phyloP scores from a whole-genome alignment of 2,113 vertebrate species.

The Lates calcarifer region DNA sequence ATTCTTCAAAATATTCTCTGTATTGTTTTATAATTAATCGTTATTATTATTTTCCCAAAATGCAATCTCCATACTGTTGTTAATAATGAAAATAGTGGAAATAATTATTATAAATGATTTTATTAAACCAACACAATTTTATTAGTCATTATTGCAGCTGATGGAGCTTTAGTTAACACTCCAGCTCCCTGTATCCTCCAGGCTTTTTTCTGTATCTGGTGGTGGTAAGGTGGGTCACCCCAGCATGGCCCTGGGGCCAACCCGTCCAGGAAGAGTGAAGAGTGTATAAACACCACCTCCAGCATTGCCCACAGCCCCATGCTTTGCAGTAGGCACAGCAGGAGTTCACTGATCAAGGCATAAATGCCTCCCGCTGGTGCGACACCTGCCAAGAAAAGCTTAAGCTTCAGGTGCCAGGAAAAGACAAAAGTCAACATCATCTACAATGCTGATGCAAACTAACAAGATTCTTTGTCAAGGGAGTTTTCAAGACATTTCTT shows the following conservation, averaged over 20 bases:
- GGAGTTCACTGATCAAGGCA: background rate
- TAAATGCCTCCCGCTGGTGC: conserved; percentile 10
- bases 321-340: conserved; percentile 11
- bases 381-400: conserved; percentile 6
- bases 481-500: background rate
- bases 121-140: background rate
- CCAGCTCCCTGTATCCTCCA: background rate
- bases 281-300: conserved; percentile 38
- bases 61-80: background rate
- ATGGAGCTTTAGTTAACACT: background rate
- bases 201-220: conserved; percentile 9
- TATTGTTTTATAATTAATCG: conserved; percentile 41
- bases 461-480: background rate
- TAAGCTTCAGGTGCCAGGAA: conserved; percentile 5
- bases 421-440: conserved; percentile 8
- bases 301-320: conserved; percentile 14
- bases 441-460: background rate
- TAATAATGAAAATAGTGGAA: conserved; percentile 23
- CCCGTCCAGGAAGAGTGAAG: conserved; percentile 23
- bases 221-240: conserved; percentile 23
- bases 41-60: conserved; percentile 32
- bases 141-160: background rate
- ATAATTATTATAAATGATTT: conserved; percentile 18
- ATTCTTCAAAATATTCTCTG: conserved; percentile 17
- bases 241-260: conserved; percentile 30